phyloP scores from a whole-genome alignment of 2,797 vertebrate species.

The Tamandua tetradactyla region DNA sequence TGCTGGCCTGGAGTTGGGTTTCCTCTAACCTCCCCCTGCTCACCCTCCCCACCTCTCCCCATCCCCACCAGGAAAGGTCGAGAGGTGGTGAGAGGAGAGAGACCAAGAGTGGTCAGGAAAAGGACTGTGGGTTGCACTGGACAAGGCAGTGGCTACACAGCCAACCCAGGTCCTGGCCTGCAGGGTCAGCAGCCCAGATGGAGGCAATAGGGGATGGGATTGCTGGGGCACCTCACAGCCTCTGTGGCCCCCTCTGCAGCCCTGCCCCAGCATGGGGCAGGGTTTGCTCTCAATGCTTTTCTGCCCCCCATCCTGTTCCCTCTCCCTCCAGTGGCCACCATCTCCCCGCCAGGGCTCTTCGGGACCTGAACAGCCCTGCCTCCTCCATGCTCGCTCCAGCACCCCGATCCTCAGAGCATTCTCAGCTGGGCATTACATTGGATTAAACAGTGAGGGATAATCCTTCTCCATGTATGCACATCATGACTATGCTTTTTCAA shows the following conservation, averaged over 20 bases:
- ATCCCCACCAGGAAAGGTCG: neutral
- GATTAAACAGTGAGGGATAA: rapidly evolving
- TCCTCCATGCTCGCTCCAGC: rapidly evolving
- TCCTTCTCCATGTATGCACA: neutral
- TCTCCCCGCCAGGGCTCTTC: neutral
- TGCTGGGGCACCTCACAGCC: neutral
- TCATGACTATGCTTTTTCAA: rapidly evolving
- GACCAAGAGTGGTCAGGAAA: rapidly evolving
- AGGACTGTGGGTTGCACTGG: neutral
- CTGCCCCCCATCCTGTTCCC: neutral
- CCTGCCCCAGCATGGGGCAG: neutral
- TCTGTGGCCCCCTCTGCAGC: rapidly evolving
- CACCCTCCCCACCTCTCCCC: too few species aligned
- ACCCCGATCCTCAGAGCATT: rapidly evolving
- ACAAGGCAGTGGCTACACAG: too few species aligned
- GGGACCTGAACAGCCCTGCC: rapidly evolving
- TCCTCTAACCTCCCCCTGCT: rapidly evolving
- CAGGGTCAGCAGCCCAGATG: neutral
- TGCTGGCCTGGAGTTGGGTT: rapidly evolving
- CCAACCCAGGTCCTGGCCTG: neutral
- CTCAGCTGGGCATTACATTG: rapidly evolving
- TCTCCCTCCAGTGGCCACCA: too few species aligned
- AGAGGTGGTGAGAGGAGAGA: rapidly evolving
- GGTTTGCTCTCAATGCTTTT: rapidly evolving
- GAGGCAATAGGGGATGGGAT: neutral